Evolutionary conservation across 2,797 vertebrate genomes (phyloP).

Genomic region (Syndactyla subalaris): DNA sequence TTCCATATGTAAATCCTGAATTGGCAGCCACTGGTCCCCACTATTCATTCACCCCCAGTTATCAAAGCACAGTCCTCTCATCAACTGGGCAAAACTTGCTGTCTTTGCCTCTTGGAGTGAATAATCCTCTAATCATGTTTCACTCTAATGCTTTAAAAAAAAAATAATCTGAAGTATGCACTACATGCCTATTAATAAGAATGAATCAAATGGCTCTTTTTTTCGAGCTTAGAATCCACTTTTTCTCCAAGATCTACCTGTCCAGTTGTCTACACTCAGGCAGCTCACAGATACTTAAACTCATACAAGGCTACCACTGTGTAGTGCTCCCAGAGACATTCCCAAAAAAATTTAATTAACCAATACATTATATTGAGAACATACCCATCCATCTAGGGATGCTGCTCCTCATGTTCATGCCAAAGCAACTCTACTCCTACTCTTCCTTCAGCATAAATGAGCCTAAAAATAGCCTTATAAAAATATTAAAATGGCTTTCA

Average conservation of each 20-base stretch:
- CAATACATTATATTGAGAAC: not conserved
- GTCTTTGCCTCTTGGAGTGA: not conserved
- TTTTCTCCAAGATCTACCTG: not conserved
- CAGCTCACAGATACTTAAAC: not conserved
- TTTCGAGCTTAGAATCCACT: not conserved
- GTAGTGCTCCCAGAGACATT: not conserved
- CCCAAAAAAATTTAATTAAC: conserved; percentile 8
- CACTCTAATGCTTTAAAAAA: not conserved
- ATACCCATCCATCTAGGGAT: not conserved
- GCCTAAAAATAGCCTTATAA: conserved; percentile 25
- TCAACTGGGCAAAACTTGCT: not conserved
- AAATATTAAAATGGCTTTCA: conserved; percentile 34
- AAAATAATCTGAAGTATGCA: not conserved
- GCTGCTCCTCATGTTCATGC: not conserved
- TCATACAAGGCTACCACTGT: not conserved
- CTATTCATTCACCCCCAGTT: not conserved
- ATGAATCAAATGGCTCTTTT: not conserved
- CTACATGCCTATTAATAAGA: not conserved
- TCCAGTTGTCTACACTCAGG: not conserved
- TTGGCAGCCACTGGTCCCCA: not conserved
- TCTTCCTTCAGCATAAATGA: not conserved
- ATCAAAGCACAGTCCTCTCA: not conserved
- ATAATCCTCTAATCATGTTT: not conserved
- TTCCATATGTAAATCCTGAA: not conserved
- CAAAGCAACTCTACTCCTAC: conserved; percentile 24